phyloP scores from a whole-genome alignment of 2,113 vertebrate species.

The Pao palembangensis region DNA sequence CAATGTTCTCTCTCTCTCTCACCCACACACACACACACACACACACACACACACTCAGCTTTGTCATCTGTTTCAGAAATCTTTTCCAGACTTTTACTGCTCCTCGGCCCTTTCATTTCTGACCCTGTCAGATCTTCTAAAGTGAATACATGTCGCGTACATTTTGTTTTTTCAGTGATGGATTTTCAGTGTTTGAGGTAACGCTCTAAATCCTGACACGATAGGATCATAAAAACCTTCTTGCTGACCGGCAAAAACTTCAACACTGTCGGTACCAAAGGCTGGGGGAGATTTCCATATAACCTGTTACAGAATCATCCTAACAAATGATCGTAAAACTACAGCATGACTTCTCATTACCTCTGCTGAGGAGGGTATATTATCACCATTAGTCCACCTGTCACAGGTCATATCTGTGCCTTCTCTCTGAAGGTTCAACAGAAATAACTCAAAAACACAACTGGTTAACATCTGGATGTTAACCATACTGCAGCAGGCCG shows the following conservation, averaged over 20 bases:
- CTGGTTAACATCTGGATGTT: too few relatives aligned
- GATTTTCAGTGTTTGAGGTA: slow-evolving; percentile 56
- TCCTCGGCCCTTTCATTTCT: slow-evolving; percentile 24
- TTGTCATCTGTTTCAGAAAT: slow-evolving; percentile 48
- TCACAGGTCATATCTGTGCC: too few relatives aligned
- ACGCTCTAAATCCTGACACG: slow-evolving; percentile 44
- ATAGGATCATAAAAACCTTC: slow-evolving; percentile 37
- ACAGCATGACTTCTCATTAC: too few relatives aligned
- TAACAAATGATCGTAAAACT: background rate
- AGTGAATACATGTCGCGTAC: slow-evolving; percentile 51
- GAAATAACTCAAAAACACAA: too few relatives aligned
- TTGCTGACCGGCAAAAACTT: slow-evolving; percentile 51
- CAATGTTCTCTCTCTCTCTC: background rate
- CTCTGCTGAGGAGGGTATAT: too few relatives aligned
- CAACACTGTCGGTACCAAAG: slow-evolving; percentile 31
- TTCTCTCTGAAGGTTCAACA: too few relatives aligned
- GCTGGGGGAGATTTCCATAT: slow-evolving; percentile 31
- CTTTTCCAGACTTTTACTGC: slow-evolving; percentile 43
- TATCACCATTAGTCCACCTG: too few relatives aligned
- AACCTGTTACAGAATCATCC: slow-evolving; percentile 46
- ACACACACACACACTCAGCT: slow-evolving; percentile 8
- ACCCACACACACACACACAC: background rate
- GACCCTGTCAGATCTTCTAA: slow-evolving; percentile 50
- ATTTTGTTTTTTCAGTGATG: slow-evolving; percentile 53
- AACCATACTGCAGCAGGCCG: too few relatives aligned